These are phyloP conservation scores for Corvus hawaiiensis DNA, from an alignment of 2,113 vertebrate genomes.

Conservation along the genomic window DNA sequence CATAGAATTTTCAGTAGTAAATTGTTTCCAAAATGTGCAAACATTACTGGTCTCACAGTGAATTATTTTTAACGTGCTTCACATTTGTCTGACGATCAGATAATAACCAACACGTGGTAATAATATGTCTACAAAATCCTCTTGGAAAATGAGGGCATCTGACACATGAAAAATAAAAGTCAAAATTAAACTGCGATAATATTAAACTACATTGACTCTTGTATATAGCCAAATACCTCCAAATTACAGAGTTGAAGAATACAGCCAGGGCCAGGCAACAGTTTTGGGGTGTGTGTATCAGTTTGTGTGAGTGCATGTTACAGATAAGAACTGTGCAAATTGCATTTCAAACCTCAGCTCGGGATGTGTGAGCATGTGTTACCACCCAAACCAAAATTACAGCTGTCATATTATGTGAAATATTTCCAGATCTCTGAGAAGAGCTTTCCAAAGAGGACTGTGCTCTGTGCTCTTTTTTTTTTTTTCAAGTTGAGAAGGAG, in stretches of 20 bases:
- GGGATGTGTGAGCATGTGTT: background rate
- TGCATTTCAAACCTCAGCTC: background rate
- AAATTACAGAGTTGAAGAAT: background rate
- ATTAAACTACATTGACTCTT: background rate
- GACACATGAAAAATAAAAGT: background rate
- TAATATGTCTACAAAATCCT: background rate
- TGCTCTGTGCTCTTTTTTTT: background rate
- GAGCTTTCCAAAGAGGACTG: background rate
- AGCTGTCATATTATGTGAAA: background rate
- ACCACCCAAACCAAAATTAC: background rate
- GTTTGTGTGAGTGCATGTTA: background rate
- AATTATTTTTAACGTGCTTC: constrained; percentile 26
- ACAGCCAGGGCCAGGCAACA: background rate
- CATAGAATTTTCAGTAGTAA: constrained; percentile 26
- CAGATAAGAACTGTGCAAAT: background rate
- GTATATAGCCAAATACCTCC: background rate
- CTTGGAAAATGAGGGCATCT: background rate
- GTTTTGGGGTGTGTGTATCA: background rate
- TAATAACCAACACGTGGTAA: background rate
- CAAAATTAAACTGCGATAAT: background rate
- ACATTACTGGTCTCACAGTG: constrained; percentile 8
- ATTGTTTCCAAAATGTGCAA: constrained; percentile 24
- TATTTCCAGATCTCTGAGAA: background rate
- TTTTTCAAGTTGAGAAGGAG: background rate
- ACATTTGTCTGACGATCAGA: background rate